Base-by-base conservation (phyloP, 1,140 invertebrate genomes). In the Polypedilum pembai region DNA sequence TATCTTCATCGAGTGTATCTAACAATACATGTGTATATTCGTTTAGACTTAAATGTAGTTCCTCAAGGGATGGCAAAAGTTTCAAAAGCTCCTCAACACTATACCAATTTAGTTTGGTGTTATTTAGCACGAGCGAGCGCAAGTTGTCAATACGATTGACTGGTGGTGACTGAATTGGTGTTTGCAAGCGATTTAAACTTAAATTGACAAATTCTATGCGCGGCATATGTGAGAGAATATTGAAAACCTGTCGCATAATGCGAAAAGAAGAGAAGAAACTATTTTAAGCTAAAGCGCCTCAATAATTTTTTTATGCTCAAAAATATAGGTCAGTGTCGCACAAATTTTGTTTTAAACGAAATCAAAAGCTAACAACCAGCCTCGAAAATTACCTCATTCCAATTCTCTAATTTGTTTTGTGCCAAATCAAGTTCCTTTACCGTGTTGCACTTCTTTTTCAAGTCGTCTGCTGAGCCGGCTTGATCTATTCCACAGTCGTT, bases 391-490 rank as follows among this genome's bases (percentile, higher is more conserved):
- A 92, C 90, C 85, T 96, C 93, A 76, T 87, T 84, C 92, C 94
- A 95, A 78, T 93, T 87, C 72, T 87, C 88, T 7, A 97, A 84
- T 79, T 91, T 91, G 83, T 97, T 97, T 79, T 94, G 93, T 10
- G 94, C 94, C 69, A 97, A 84, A 80, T 96, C 94, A 69, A 97
- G 85, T 83, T 96, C 94, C 77, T 92, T 89, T 1, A 96, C 94
- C 76, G 90, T 88, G 65, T 88, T 87, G 80, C 94, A 96, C 81
- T 94, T 92, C 75, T 89, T 88, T 41, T 89, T 86, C 21, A 96
- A 83, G 73, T 89, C 88, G 45, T 88, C 85, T 18, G 90, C 88
- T 79, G 92, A 90, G n/a, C 94, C 94, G 66, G 92, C 92, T 76
- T 88, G 90, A 76, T 92, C 89, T 76, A 95, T 95, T 80, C 93